Base-by-base conservation (phyloP, 2,888 invertebrate species). In the Odontocolon sp. region DNA sequence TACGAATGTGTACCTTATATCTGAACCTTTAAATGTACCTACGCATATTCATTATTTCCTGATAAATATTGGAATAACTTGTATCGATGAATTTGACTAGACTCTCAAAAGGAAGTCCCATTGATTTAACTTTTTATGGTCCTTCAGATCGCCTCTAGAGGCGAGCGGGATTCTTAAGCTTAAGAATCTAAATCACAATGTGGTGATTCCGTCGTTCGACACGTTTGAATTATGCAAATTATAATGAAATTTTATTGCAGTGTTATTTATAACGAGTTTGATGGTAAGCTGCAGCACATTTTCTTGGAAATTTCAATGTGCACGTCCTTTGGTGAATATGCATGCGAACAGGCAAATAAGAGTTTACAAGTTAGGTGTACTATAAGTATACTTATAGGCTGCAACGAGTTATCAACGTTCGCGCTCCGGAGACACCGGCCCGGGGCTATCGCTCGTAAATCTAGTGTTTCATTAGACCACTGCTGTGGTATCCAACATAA, bases 401-500 rank as follows among this genome's bases (percentile, higher is more conserved):
- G 40, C 42, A 70, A 70, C 69, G 63, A 66, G 75, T 70, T 75
- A 75, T 75, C 75, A 70, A 59, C 50, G 54, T 56, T 56, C 42
- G 52, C 47, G n/a, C n/a, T n/a, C n/a, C n/a, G 59, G 64, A 75
- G 66, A 66, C 66, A 70, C 59, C 56, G 50, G 52, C 75, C 42
- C 16, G 33, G 40, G 56, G 59, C 36, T 77, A 69, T 75, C 70
- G 77, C 75, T 78, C 80, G 74, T 81, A 79, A 81, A 81, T 80
- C 78, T 74, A 74, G 77, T 73, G 71, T 72, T 80, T 81, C 79
- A 79, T 79, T 80, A 81, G 77, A 71, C 67, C 73, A 64, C 70
- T 64, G 63, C 40, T 28, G 45, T 31, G 38, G 59, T 16, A 40
- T 36, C 11, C 45, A 57, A 42, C 38, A n/a, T 38, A 11, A 42